Percentiles rank a stretch among this genome's conserved stretches.
Evolutionary conservation across 1,140 invertebrate genomes (phyloP).

Genomic region (Andricus grossulariae): DNA sequence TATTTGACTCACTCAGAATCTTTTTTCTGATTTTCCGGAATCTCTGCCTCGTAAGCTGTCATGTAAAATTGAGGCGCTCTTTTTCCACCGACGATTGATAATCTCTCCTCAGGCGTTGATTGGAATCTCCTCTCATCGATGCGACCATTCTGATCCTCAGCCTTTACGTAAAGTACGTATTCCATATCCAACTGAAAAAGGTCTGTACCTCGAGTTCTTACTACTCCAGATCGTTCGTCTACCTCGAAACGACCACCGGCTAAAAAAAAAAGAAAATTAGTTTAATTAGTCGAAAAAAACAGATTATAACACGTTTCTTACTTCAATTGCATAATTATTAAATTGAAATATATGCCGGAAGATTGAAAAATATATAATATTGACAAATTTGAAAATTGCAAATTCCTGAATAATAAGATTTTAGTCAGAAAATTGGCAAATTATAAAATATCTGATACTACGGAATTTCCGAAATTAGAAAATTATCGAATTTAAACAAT

Average conservation of each 20-base stretch:
- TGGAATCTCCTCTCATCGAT: constrained; percentile 92
- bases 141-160: constrained; percentile 95
- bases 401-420: too few species aligned
- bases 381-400: too few species aligned
- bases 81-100: constrained; percentile 95
- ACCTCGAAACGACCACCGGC: constrained; percentile 89
- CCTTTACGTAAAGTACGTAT: constrained; percentile 96
- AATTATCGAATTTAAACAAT: too few species aligned
- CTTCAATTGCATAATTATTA: too few species aligned
- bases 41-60: constrained; percentile 94
- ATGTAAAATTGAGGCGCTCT: constrained; percentile 96
- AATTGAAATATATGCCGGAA: too few species aligned
- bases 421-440: too few species aligned
- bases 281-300: neutral
- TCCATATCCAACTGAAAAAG: constrained; percentile 97
- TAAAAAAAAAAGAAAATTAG: constrained; percentile 57
- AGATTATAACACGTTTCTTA: too few species aligned
- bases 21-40: constrained; percentile 96
- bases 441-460: too few species aligned
- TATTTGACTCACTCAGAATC: constrained; percentile 89
- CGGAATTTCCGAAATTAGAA: too few species aligned
- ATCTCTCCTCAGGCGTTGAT: constrained; percentile 91
- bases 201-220: constrained; percentile 92
- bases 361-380: too few species aligned
- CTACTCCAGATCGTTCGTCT: constrained; percentile 93